Conservation (phyloP, 2,797 vertebrate genomes). For the Enteromius unitaeniatus region DNA sequence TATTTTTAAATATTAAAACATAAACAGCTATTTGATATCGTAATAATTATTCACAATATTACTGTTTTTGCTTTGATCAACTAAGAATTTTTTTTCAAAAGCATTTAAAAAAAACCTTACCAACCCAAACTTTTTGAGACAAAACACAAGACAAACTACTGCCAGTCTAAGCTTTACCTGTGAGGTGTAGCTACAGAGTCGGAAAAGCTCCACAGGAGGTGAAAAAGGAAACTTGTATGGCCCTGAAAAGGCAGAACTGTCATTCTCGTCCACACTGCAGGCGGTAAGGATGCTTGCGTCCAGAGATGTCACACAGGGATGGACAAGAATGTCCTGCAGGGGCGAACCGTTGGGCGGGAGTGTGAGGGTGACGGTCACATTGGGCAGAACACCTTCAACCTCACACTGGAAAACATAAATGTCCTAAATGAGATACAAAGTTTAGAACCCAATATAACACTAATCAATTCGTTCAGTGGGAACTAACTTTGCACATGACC, state of each 20-base stretch:
- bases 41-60: neutral
- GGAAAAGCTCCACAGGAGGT: slow-evolving; percentile 89
- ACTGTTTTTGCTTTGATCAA: neutral
- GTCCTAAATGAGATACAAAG: neutral
- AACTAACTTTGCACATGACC: slow-evolving; percentile 92
- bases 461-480: neutral
- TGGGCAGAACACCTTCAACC: slow-evolving; percentile 90
- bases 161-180: slow-evolving; percentile 77
- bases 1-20: neutral
- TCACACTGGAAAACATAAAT: slow-evolving; percentile 82
- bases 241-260: slow-evolving; percentile 88
- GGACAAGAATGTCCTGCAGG: slow-evolving; percentile 91
- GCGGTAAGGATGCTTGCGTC: slow-evolving; percentile 89
- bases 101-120: neutral
- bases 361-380: slow-evolving; percentile 87
- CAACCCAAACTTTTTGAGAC: neutral
- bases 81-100: neutral
- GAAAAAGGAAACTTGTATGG: slow-evolving; percentile 95
- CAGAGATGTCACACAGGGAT: slow-evolving; percentile 91
- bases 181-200: slow-evolving; percentile 92
- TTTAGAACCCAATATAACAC: neutral
- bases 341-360: slow-evolving; percentile 92
- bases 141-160: neutral
- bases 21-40: neutral
- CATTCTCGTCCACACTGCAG: slow-evolving; percentile 82